Percentiles rank a stretch among this genome's conserved stretches.
Evolutionary conservation across 2,113 vertebrate genomes (phyloP).

Genomic region (Haemorhous mexicanus): DNA sequence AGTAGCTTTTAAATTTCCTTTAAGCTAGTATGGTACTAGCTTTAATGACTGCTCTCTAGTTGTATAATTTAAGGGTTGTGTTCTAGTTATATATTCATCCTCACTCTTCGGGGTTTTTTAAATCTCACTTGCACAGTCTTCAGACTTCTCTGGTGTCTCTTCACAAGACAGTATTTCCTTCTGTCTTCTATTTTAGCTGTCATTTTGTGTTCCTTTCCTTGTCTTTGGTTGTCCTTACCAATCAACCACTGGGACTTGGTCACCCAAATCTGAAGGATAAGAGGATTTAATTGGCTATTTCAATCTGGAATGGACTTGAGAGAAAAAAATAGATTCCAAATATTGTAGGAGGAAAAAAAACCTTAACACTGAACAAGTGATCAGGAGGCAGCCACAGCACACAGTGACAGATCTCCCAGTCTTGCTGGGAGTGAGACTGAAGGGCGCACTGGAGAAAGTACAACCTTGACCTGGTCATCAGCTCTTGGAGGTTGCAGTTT

Average conservation of each 20-base stretch:
- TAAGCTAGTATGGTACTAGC: neutral
- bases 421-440: neutral
- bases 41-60: neutral
- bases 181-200: neutral
- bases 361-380: rapidly evolving
- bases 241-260: rapidly evolving
- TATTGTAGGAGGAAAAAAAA: neutral
- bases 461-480: neutral
- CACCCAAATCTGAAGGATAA: neutral
- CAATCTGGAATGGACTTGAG: neutral
- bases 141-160: neutral
- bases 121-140: neutral
- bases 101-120: neutral
- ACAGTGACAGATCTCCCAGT: neutral
- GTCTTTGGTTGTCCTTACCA: neutral
- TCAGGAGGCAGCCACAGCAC: neutral
- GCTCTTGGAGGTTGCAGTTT: neutral
- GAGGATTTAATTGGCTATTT: neutral
- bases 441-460: neutral
- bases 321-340: neutral
- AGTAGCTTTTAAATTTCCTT: neutral
- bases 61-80: neutral
- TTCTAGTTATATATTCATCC: neutral
- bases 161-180: neutral
- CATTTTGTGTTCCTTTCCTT: neutral